Evolutionary conservation across 2,113 vertebrate species (phyloP).

Genomic region (Eclectus roratus): DNA sequence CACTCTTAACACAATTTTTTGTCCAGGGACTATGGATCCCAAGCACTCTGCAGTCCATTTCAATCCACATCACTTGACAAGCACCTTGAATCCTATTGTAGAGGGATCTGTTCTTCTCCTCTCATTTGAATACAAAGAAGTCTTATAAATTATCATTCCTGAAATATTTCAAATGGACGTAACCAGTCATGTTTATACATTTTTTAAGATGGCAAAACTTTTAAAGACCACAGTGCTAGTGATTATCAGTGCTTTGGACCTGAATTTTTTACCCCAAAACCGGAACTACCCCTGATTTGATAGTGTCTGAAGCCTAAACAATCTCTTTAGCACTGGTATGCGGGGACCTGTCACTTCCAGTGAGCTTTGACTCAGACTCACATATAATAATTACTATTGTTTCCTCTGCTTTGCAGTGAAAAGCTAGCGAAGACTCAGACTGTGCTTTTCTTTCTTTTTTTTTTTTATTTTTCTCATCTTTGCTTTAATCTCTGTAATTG

Average conservation of each 20-base stretch:
- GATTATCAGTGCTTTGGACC: neutral
- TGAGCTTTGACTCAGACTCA: neutral
- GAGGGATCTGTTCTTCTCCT: neutral
- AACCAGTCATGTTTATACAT: neutral
- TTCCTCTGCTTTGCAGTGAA: neutral
- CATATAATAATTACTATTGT: neutral
- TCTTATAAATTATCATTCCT: neutral
- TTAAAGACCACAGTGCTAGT: neutral
- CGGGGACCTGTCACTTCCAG: neutral
- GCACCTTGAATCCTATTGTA: neutral
- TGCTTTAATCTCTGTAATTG: conserved; percentile 19
- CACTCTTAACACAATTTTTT: neutral
- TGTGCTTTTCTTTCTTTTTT: neutral
- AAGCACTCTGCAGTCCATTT: neutral
- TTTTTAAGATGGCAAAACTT: neutral
- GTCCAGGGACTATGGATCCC: neutral
- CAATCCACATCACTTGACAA: neutral
- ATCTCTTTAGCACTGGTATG: neutral
- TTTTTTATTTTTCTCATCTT: neutral
- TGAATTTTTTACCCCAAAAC: neutral
- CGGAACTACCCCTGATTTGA: neutral
- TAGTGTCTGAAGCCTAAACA: neutral
- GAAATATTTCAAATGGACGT: neutral
- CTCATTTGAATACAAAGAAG: neutral
- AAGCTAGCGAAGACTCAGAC: neutral